phyloP scores from a whole-genome alignment of 1,140 invertebrate species.

The Trichoplusia ni region DNA sequence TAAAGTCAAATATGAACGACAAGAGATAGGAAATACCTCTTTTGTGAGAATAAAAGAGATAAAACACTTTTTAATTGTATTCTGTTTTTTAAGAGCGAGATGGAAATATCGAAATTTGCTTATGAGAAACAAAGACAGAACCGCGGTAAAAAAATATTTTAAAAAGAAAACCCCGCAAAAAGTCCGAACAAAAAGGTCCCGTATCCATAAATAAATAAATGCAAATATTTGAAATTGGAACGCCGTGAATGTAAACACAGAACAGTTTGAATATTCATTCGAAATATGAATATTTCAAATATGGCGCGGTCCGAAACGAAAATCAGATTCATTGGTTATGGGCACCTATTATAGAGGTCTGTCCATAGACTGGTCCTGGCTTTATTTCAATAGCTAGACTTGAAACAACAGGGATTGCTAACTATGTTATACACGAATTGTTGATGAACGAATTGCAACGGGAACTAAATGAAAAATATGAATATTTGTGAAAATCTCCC shows the following conservation, averaged over 20 bases:
- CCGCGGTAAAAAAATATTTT: background rate
- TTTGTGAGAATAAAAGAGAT: background rate
- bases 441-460: no score
- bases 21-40: background rate
- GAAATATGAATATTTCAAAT: slow-evolving; percentile 60
- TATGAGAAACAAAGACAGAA: background rate
- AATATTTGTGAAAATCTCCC: no score
- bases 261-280: slow-evolving; percentile 59
- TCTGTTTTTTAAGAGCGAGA: background rate
- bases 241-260: slow-evolving; percentile 58
- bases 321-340: slow-evolving; percentile 49
- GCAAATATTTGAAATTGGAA: slow-evolving; percentile 60
- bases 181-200: slow-evolving; percentile 40
- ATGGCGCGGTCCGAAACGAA: slow-evolving; percentile 41
- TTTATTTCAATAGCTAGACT: no score
- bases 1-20: slow-evolving; percentile 10
- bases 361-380: background rate
- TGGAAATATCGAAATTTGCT: background rate
- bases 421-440: no score
- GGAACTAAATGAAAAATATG: no score
- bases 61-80: background rate
- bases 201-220: slow-evolving; percentile 55
- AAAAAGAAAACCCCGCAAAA: slow-evolving; percentile 35
- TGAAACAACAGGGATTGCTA: no score
- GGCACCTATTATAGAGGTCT: slow-evolving; percentile 10